Conservation (phyloP, 2,113 vertebrate species). For the Stercorarius parasiticus region DNA sequence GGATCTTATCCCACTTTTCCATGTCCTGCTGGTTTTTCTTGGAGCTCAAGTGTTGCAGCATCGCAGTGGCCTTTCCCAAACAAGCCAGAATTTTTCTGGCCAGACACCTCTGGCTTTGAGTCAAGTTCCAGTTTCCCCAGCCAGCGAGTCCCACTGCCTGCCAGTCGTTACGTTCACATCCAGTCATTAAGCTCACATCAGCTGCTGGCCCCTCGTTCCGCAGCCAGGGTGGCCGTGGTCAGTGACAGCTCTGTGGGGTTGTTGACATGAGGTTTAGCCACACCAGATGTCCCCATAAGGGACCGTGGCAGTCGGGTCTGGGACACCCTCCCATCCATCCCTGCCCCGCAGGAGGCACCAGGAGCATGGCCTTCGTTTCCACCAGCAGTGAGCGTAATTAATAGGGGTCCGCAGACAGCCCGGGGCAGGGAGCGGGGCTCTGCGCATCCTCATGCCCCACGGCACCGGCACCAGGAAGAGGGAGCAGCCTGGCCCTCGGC, state of each 20-base stretch:
- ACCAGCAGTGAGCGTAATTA: rapidly evolving
- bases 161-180: background rate
- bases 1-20: background rate
- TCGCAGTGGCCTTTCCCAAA: background rate
- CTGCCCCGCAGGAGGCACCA: rapidly evolving
- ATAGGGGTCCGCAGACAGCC: rapidly evolving
- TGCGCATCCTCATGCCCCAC: rapidly evolving
- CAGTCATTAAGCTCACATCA: background rate
- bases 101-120: background rate
- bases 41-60: background rate
- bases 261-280: background rate
- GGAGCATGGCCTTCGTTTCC: background rate
- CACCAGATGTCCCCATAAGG: background rate
- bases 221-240: background rate
- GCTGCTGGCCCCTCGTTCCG: rapidly evolving
- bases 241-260: background rate
- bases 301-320: rapidly evolving
- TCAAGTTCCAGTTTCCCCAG: background rate
- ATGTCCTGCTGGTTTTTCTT: background rate
- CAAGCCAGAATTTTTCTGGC: background rate
- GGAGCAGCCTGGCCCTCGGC: background rate
- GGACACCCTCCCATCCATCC: background rate
- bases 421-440: background rate
- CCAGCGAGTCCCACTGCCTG: background rate
- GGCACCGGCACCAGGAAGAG: rapidly evolving